These are phyloP conservation scores for Apomyelois bistriatella DNA, from an alignment of 2,888 invertebrate species.

Conservation along the genomic window DNA sequence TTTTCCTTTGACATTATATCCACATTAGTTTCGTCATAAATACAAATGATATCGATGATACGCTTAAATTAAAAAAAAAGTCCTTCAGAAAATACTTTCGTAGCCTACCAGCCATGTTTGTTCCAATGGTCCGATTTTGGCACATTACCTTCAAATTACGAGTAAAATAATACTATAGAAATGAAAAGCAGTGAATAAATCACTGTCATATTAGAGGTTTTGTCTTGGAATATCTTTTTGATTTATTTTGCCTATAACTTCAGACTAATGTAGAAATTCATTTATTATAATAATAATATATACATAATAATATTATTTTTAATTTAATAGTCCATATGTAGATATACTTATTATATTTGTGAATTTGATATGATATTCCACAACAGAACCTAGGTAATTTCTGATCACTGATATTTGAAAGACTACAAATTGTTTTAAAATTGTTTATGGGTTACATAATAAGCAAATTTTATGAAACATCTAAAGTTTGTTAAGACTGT, in stretches of 20 bases:
- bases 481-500: no score
- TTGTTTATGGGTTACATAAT: no score
- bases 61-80: conserved; percentile 10
- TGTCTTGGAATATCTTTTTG: neutral
- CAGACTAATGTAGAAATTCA: no score
- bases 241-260: neutral
- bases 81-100: conserved; percentile 30
- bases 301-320: no score
- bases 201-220: conserved; percentile 15
- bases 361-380: neutral
- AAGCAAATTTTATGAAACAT: no score
- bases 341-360: neutral
- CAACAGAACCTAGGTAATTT: neutral
- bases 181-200: conserved; percentile 31
- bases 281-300: no score
- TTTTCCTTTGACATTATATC: conserved; percentile 9
- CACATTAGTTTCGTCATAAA: conserved; percentile 21
- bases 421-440: neutral
- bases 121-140: conserved; percentile 71
- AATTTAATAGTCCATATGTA: no score
- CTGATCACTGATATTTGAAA: conserved; percentile 2
- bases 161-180: conserved; percentile 60
- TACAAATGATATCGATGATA: conserved; percentile 1
- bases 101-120: conserved; percentile 44
- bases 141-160: conserved; percentile 58